Percentiles rank a stretch among this genome's conserved stretches.
Conservation (phyloP, 2,113 vertebrate species). For the Petrocephalus microphthalmus region DNA sequence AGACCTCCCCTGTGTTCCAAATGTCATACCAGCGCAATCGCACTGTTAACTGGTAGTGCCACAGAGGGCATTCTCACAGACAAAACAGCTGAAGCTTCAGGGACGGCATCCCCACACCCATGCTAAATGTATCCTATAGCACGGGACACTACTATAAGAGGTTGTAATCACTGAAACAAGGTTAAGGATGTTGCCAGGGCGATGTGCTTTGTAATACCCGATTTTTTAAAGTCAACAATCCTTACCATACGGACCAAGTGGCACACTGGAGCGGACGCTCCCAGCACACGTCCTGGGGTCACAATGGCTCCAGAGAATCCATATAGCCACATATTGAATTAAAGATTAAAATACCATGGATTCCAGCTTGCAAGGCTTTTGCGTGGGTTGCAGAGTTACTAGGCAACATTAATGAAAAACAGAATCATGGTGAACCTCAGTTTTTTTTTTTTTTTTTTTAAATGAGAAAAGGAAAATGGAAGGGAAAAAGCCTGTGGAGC, state of each 20-base stretch:
- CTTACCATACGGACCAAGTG: neutral
- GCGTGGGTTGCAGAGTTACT: slow-evolving; percentile 8
- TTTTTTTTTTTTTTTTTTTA: neutral
- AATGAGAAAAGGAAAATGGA: slow-evolving; percentile 17
- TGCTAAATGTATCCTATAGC: neutral
- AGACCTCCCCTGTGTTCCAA: neutral
- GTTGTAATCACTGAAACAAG: neutral
- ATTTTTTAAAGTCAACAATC: neutral
- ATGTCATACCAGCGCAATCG: neutral
- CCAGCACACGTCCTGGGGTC: neutral
- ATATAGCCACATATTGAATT: slow-evolving; percentile 17
- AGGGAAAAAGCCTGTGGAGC: neutral
- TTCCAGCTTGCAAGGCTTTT: slow-evolving; percentile 23
- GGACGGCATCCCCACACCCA: neutral
- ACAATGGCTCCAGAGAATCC: slow-evolving; percentile 2
- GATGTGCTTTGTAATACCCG: neutral
- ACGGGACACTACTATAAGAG: neutral
- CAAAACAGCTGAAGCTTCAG: neutral
- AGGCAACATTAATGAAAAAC: slow-evolving; percentile 34
- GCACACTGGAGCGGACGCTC: neutral
- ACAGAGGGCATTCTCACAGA: neutral
- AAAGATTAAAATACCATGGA: slow-evolving; percentile 22
- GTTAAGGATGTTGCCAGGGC: neutral
- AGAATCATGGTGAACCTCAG: slow-evolving; percentile 21
- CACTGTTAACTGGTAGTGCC: neutral